Evolutionary conservation across 37 sponge, comb jelly and placozoan genomes (phyloP).

Genomic region (Crambe crambe): DNA sequence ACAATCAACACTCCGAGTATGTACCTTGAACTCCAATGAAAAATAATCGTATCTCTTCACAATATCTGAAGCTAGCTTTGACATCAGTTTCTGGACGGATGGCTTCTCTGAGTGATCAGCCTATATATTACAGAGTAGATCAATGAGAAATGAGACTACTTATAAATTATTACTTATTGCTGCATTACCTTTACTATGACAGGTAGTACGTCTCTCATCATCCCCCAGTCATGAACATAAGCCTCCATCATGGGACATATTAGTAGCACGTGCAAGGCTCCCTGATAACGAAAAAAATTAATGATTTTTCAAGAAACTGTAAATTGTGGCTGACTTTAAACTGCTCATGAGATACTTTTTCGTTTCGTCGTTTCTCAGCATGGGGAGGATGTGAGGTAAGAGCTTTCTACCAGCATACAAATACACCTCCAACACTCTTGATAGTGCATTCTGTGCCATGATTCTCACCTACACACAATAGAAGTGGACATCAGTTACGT

Average conservation of each 20-base stretch:
- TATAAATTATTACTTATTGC: neutral
- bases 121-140: slow-evolving; percentile 19
- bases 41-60: slow-evolving; percentile 30
- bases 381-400: slow-evolving; percentile 37
- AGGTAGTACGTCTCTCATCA: slow-evolving; percentile 31
- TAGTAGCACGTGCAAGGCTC: slow-evolving; percentile 68
- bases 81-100: slow-evolving; percentile 40
- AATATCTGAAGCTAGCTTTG: neutral
- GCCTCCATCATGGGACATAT: slow-evolving; percentile 9
- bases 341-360: slow-evolving; percentile 68
- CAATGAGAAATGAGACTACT: neutral
- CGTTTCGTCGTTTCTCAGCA: slow-evolving; percentile 30
- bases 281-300: slow-evolving; percentile 59
- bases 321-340: slow-evolving; percentile 83
- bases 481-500: too few species aligned
- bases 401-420: slow-evolving; percentile 43
- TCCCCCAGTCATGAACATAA: slow-evolving; percentile 32
- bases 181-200: slow-evolving; percentile 48
- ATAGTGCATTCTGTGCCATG: slow-evolving; percentile 49
- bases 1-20: too few species aligned
- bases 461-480: slow-evolving; percentile 52
- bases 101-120: slow-evolving; percentile 74
- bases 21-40: slow-evolving; percentile 28
- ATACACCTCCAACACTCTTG: slow-evolving; percentile 28
- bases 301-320: too few species aligned